phyloP scores from a whole-genome alignment of 1,140 invertebrate species.

The Archegozetes longisetosus region DNA sequence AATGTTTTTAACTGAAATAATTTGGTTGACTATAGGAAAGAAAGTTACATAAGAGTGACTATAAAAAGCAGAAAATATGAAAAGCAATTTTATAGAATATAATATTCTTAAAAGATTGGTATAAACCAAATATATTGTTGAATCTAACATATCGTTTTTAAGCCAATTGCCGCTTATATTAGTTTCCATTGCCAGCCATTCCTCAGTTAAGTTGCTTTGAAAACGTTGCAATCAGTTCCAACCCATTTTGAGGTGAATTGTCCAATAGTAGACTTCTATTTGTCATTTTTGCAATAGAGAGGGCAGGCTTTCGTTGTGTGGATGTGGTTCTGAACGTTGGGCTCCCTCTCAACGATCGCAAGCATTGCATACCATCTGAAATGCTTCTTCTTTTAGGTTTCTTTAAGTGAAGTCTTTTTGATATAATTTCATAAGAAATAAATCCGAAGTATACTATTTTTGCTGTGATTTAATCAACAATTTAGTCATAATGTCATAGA shows the following conservation, averaged over 20 bases:
- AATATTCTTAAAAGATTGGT: background rate
- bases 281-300: background rate
- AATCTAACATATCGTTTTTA: background rate
- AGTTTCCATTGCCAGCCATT: background rate
- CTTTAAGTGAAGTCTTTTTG: background rate
- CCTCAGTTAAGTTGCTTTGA: background rate
- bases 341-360: background rate
- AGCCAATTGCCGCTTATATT: background rate
- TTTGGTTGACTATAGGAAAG: background rate
- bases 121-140: background rate
- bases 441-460: no score
- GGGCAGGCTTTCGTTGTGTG: background rate
- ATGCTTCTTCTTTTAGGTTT: background rate
- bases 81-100: background rate
- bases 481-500: no score
- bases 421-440: background rate
- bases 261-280: background rate
- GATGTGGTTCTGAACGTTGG: no score
- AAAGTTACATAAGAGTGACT: background rate
- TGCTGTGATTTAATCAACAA: no score
- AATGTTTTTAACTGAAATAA: background rate
- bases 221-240: background rate
- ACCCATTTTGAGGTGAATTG: background rate
- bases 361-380: background rate
- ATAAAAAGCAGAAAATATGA: background rate